Percentiles rank a stretch among this genome's conserved stretches.
Evolutionary conservation across 2,797 vertebrate species (phyloP).

Genomic region (Acrocephalus scirpaceus): DNA sequence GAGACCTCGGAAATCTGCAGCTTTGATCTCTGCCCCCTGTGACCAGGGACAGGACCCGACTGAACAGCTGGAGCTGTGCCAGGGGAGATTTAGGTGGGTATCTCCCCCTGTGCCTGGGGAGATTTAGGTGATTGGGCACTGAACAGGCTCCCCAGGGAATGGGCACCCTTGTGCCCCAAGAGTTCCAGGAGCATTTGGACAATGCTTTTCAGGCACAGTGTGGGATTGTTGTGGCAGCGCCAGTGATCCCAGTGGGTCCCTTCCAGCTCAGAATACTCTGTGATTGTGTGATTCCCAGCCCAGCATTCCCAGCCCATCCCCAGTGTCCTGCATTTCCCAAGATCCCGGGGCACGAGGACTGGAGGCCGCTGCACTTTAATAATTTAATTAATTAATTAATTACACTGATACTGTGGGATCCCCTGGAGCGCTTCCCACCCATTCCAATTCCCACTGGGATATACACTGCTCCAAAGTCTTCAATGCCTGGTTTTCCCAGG

Average conservation of each 20-base stretch:
- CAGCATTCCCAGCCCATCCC: not conserved
- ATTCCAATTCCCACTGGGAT: not conserved
- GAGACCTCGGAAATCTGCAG: not conserved
- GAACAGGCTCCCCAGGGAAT: not conserved
- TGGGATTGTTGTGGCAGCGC: too few species aligned
- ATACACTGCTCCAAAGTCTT: not conserved
- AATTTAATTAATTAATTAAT: not conserved
- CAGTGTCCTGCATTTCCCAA: not conserved
- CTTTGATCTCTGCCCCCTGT: not conserved
- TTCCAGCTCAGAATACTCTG: not conserved
- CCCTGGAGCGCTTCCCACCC: not conserved
- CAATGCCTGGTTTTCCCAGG: not conserved
- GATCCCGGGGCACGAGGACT: not conserved
- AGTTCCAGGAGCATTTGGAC: not conserved
- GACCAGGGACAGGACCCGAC: not conserved
- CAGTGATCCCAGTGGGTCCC: too few species aligned
- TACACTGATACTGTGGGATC: not conserved
- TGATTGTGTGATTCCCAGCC: not conserved
- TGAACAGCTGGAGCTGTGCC: not conserved
- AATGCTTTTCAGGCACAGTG: not conserved
- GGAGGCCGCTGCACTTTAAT: not conserved
- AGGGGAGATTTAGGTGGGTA: not conserved
- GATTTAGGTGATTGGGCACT: not conserved
- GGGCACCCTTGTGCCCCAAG: too few species aligned
- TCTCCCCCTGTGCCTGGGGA: not conserved